Percentiles rank a stretch among this genome's conserved stretches.
These are phyloP conservation scores for Bryconaethiops microstoma DNA, from an alignment of 2,797 vertebrate genomes.

Conservation along the genomic window DNA sequence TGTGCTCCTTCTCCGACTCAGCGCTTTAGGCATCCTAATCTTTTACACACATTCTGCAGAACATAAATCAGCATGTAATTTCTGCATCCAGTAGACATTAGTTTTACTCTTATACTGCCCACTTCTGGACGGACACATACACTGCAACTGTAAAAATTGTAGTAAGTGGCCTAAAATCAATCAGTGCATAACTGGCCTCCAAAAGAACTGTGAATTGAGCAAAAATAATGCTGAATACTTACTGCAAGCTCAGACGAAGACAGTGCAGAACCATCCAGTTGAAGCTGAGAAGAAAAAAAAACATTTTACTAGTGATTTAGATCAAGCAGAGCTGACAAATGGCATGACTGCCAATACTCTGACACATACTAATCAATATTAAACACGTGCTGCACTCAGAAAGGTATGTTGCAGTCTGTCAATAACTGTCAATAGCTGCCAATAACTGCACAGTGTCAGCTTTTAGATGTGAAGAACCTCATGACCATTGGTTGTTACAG, in stretches of 20 bases:
- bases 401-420: no score
- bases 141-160: neutral
- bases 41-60: neutral
- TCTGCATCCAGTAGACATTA: neutral
- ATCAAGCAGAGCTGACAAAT: neutral
- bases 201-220: neutral
- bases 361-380: neutral
- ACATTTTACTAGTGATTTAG: neutral
- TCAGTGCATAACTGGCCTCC: neutral
- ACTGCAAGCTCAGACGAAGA: constrained; percentile 85
- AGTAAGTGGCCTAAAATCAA: neutral
- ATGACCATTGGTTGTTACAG: no score
- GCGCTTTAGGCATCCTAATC: neutral
- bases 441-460: no score
- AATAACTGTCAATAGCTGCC: no score
- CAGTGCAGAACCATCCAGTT: constrained; percentile 82
- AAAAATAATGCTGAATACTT: constrained; percentile 62
- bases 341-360: neutral
- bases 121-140: no score
- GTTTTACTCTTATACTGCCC: neutral
- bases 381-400: no score
- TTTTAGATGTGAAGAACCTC: no score
- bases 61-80: neutral
- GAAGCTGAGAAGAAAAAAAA: constrained; percentile 76
- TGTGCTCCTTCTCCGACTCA: neutral